These are phyloP conservation scores for Holcopasites calliopsidis DNA, from an alignment of 1,140 invertebrate species.

Conservation along the genomic window DNA sequence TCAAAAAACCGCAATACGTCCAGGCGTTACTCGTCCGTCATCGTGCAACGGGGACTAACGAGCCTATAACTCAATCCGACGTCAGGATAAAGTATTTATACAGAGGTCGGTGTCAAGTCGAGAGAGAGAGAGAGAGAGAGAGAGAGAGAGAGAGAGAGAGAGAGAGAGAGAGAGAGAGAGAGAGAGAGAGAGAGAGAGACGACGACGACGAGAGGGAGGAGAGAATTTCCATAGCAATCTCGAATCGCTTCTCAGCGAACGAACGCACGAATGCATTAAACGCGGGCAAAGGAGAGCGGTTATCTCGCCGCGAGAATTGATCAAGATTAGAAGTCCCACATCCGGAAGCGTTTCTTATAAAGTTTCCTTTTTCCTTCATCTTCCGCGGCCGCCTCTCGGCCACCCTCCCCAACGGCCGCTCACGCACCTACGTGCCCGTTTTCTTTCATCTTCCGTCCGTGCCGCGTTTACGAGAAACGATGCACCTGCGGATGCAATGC, in stretches of 20 bases:
- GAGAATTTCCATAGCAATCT: conserved; percentile 37
- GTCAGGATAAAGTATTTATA: conserved; percentile 6
- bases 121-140: background rate
- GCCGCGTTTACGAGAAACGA: conserved; percentile 46
- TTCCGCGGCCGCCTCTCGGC: conserved; percentile 49
- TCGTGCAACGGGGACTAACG: background rate
- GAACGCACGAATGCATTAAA: conserved; percentile 30
- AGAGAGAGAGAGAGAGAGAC: background rate
- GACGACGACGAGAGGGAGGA: background rate
- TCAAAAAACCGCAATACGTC: background rate
- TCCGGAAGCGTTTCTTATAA: conserved; percentile 57
- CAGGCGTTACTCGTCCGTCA: background rate
- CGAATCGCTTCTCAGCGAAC: conserved; percentile 35
- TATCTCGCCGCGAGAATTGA: conserved; percentile 50
- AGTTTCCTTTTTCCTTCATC: conserved; percentile 53
- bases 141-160: too few relatives aligned
- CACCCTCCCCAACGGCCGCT: background rate
- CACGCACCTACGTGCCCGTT: background rate
- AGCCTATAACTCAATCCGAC: conserved; percentile 18
- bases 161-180: too few relatives aligned
- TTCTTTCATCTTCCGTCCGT: conserved; percentile 8
- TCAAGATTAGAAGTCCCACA: conserved; percentile 57
- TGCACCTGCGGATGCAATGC: conserved; percentile 20
- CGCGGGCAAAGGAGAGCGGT: background rate
- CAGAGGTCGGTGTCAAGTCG: conserved; percentile 9